Conservation (phyloP, 2,888 invertebrate species). For the Apamea monoglypha region DNA sequence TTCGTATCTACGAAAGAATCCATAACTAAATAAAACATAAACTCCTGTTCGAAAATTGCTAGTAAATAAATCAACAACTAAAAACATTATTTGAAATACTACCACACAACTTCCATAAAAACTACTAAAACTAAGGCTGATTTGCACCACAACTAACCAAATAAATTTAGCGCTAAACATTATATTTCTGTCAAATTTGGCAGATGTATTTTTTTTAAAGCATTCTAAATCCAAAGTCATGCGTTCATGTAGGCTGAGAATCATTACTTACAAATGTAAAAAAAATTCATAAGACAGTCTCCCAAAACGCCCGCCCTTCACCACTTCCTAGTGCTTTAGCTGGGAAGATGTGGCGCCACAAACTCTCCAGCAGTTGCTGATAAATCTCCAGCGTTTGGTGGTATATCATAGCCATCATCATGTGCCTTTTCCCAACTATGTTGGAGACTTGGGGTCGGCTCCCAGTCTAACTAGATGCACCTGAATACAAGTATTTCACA, state of each 20-base stretch:
- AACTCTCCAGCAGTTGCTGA: background rate
- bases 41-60: background rate
- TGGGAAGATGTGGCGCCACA: background rate
- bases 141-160: background rate
- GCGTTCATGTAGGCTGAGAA: no score
- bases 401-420: background rate
- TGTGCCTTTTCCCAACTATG: background rate
- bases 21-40: background rate
- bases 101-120: background rate
- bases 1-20: background rate
- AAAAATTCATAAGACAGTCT: background rate
- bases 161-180: background rate
- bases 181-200: background rate
- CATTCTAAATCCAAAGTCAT: background rate
- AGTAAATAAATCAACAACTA: slow-evolving; percentile 7
- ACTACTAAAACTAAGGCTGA: background rate
- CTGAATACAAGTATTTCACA: no score
- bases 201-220: no score
- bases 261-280: no score
- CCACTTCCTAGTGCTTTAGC: background rate
- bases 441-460: no score
- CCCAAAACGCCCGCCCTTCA: no score
- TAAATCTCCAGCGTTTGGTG: background rate
- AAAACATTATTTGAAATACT: slow-evolving; percentile 42
- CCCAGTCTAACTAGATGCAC: no score